Base-by-base conservation (phyloP, 2,888 invertebrate genomes). In the Scaptomyza caliginosa region DNA sequence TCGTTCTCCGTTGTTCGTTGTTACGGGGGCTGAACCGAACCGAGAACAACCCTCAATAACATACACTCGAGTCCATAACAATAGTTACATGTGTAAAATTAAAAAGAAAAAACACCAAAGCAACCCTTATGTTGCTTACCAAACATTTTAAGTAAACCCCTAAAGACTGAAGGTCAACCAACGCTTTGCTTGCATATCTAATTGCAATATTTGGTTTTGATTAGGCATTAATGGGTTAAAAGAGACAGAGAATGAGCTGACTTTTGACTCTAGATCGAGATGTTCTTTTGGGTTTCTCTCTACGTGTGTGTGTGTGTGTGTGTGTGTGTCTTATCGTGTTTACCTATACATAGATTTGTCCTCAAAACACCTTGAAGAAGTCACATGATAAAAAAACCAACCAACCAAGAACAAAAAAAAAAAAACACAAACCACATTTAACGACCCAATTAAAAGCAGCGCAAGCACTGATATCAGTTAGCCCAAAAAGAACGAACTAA, bases 381-480 rank as follows among this genome's bases (percentile, higher is more conserved):
- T 81, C 74, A 77, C 78, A 64, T 84, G 85, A 85, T 81, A 74
- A 72, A 62, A 45, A n/a, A 13, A n/a, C 10, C 16, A 43, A 55
- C 32, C 51, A 16, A 28, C 38, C 54, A 67, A 65, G 57, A 50
- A 50, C 58, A 54, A 54, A 65, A 60, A 50, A 50, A 62, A 54
- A 54, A 30, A 39, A 54, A 55, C 28, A 42, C 51, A 42, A 75
- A 52, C 56, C 62, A 67, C 72, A 75, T 86, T 80, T 86, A 88
- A 84, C 88, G 86, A 84, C 88, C 83, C 88, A 83, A 86, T 83
- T 83, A 87, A 81, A 81, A 80, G 68, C 85, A 74, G 68, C 64
- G 28, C 57, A 3, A 65, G 63, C 67, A 77, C 62, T 86, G 82
- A 87, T 83, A 83, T 85, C 85, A 87, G 69, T 32, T 49, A 32